These are phyloP conservation scores for Cebus imitator DNA, from an alignment of 2,113 vertebrate species.

Conservation along the genomic window DNA sequence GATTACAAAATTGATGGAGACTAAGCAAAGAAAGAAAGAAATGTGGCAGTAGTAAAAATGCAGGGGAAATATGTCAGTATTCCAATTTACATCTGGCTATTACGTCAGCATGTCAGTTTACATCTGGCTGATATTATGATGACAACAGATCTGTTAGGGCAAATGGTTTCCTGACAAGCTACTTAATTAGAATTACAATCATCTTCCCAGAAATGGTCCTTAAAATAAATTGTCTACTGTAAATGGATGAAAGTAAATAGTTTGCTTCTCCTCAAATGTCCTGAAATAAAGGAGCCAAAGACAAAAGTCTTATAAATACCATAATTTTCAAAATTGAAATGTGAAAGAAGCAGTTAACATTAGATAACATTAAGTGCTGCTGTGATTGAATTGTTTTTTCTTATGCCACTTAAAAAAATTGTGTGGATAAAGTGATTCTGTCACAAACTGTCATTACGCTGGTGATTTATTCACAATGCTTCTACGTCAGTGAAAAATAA, in stretches of 20 bases:
- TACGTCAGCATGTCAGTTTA: constrained; percentile 10
- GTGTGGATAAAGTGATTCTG: background rate
- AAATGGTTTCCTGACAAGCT: constrained; percentile 70
- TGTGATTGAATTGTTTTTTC: background rate
- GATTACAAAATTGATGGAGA: background rate
- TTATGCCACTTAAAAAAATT: background rate
- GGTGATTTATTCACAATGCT: background rate
- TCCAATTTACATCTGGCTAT: constrained; percentile 42
- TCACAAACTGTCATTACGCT: background rate
- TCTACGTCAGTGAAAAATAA: background rate
- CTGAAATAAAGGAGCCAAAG: constrained; percentile 50
- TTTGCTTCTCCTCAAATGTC: constrained; percentile 23
- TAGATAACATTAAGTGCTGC: background rate
- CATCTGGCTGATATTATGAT: constrained; percentile 11
- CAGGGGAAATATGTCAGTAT: background rate
- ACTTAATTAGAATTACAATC: constrained; percentile 71
- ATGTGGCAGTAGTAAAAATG: background rate
- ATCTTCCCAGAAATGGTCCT: constrained; percentile 70
- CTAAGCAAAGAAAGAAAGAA: background rate
- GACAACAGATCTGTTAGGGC: constrained; percentile 47
- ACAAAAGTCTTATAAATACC: constrained; percentile 8
- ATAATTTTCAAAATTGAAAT: constrained; percentile 51
- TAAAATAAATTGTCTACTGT: constrained; percentile 65
- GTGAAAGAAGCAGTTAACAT: background rate
- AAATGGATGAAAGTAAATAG: constrained; percentile 72